Evolutionary conservation across 2,888 invertebrate genomes (phyloP), one percentile per base, ranked within the genome.

Genomic region (Ophion obscuratus): DNA sequence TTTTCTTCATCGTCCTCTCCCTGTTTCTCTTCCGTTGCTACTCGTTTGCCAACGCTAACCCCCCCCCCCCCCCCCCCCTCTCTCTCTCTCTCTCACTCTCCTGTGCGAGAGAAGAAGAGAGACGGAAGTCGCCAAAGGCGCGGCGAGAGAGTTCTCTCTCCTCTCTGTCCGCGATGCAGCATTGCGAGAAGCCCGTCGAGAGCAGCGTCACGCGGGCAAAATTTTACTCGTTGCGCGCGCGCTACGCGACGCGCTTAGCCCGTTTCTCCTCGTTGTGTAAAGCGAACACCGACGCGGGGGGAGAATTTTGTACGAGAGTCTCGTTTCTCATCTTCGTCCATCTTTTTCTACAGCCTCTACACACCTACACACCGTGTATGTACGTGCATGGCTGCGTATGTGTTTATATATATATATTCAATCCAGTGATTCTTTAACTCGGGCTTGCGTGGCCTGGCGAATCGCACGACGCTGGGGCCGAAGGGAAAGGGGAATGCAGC

Each of bases 181-280:
- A 40, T 40, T 40, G 40, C 40, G 40, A 40, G 40, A 40, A 40
- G 61, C 61, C n/a, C 61, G 24, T 17, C 17, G 59, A 59, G 31
- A 31, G n/a, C 68, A 4, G 2, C 31, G 27, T 71, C 47, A 80
- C 80, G 64, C 62, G 59, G 64, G 64, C 66, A 57, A 71, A 80
- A 80, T 80, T 80, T 79, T 70, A 61, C 75, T 82, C 85, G 70
- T 53, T 71, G 62, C 73, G 85, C 82, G 85, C 82, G 82, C 81
- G 77, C 62, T 85, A 78, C 82, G 85, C 79, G 78, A 31, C 68
- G 85, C 79, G 78, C 84, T 66, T 67, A 74, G 75, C 68, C 57
- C 61, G 59, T 66, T 44, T 44, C 27, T 64, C 64, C 64, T 20
- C 64, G 27, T 27, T 64, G 11, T 24, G 70, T 57, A 47, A 20